Base-by-base conservation (phyloP, 2,113 vertebrate genomes). In the Pedionomus torquatus region DNA sequence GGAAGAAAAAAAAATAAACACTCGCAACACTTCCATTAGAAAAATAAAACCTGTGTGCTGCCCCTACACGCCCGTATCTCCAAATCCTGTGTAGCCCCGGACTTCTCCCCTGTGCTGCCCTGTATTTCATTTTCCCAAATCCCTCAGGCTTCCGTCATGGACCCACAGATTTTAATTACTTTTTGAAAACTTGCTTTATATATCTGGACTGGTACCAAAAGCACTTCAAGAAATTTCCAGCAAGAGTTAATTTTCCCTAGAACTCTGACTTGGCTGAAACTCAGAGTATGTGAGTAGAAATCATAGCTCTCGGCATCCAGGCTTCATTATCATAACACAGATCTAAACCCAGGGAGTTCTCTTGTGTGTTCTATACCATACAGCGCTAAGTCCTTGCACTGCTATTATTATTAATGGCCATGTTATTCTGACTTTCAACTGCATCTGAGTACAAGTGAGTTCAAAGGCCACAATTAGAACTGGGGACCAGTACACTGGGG, bases 251-350 rank as follows among this genome's bases (percentile, higher is more conserved):
- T 83, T 86, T 93, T 93, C 64, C 83, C 83, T 95, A 79, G 77
- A 96, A 89, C 25, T 68, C 80, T 95, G 51, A 71, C 71, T 95
- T 95, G 89, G 60, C 80, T 92, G 43, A 71, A 82, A 60, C 43
- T 91, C 69, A n/a, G 28, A 2, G 12, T 74, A 55, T 31, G 23
- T 19, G 55, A 74, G 33, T 33, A 95, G 69, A 95, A 94, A 77
- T 66, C 46, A 83, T 74, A 92, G 71, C 58, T 96, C 63, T 92
- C 1, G 4, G 66, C 86, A 89, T 18, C 28, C 46, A 77, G 48
- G 39, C 60, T 87, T 54, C 23, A 10, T 82, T 94, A 94, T 91
- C 83, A 39, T 68, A 94, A 87, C 33, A 71, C 17, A 66, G 33
- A 89, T 70, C 68, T 92, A 90, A 93, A 86, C 37, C 19, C 37